A percentile compares a stretch with the other conserved stretches of the same genome.
Conservation (phyloP, 37 sponge, comb jelly and placozoan genomes). For the Lycopodina hypogea region DNA sequence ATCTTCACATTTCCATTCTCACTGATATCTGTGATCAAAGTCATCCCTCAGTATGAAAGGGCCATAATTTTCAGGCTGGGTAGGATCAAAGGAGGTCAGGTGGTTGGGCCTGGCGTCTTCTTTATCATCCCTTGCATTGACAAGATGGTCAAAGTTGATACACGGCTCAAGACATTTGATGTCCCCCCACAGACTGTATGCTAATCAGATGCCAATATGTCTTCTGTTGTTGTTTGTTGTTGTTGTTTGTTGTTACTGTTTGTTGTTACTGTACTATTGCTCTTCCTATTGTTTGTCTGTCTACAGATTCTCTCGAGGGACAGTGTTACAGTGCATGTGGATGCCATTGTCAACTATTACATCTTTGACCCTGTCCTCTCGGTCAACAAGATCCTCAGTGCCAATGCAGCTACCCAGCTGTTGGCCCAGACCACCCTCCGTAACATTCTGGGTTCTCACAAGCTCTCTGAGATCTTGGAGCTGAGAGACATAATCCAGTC, state of each 20-base stretch:
- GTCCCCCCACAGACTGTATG: conserved; percentile 92
- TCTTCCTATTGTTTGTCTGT: not conserved
- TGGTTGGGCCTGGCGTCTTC: conserved; percentile 85
- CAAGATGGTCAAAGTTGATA: conserved; percentile 63
- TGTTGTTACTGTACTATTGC: not conserved
- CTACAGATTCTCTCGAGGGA: conserved; percentile 90
- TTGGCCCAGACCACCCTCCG: conserved; percentile 94
- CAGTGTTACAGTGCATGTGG: conserved; percentile 91
- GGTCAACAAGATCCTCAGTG: conserved; percentile 72
- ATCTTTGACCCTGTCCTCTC: conserved; percentile 76
- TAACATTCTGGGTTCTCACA: conserved; percentile 90
- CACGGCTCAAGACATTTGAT: conserved; percentile 84
- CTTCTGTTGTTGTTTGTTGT: no score
- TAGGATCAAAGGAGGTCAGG: conserved; percentile 72
- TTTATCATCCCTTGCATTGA: conserved; percentile 88
- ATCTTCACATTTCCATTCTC: conserved; percentile 74
- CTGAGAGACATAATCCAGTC: conserved; percentile 71
- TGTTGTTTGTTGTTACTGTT: no score
- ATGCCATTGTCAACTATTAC: conserved; percentile 90
- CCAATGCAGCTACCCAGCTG: conserved; percentile 72
- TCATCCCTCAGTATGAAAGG: conserved; percentile 84
- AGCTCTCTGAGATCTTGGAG: conserved; percentile 80
- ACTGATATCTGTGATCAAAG: conserved; percentile 76
- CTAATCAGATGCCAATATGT: not conserved
- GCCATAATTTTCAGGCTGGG: conserved; percentile 94